Evolutionary conservation across 2,113 vertebrate genomes (phyloP), one percentile per base, ranked within the genome.

Genomic region (Macroglossus sobrinus): DNA sequence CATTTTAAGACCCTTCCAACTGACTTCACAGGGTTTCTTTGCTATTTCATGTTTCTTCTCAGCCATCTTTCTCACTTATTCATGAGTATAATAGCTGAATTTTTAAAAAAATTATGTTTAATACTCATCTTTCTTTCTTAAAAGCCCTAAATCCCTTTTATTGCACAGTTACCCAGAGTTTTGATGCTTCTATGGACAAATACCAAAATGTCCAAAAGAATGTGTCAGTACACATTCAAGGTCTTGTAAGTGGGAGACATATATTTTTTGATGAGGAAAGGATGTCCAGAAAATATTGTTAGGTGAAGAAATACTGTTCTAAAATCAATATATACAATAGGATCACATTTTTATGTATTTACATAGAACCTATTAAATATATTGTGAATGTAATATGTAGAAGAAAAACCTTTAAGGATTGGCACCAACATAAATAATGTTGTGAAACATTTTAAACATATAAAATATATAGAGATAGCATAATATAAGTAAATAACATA

Each of bases 381-480:
- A 90, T 38, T 85, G 81, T 55, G 19, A 82, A 63, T 63, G 7
- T 75, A 92, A 80, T 43, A 47, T 50, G 28, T 55, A 35, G 26
- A 57, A 50, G 69, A 53, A 33, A 82, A 93, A 71, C 68, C 4
- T 47, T 4, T 86, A 71, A 86, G n/a, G n/a, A 66, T 45, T 43
- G 82, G 7, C 40, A 33, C 30, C 12, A 66, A 50, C 21, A 16
- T 86, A 93, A 74, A 55, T 86, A 71, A 66, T 84, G 80, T 47
- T 45, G 12, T 78, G 18, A 87, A 87, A 78, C 63, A 95, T 61
- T 84, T 87, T 91, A 93, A 86, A 82, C 45, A 47, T 90, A 28
- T 45, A 64, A 57, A 81, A 66, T 76, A 2, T 50, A 66, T 18
- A 45, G 26, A 59, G 26, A 16, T n/a, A 26, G 71, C 5, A 68